Percentiles rank a stretch among this genome's conserved stretches.
Evolutionary conservation across 2,797 vertebrate genomes (phyloP).

Genomic region (Falco naumanni): DNA sequence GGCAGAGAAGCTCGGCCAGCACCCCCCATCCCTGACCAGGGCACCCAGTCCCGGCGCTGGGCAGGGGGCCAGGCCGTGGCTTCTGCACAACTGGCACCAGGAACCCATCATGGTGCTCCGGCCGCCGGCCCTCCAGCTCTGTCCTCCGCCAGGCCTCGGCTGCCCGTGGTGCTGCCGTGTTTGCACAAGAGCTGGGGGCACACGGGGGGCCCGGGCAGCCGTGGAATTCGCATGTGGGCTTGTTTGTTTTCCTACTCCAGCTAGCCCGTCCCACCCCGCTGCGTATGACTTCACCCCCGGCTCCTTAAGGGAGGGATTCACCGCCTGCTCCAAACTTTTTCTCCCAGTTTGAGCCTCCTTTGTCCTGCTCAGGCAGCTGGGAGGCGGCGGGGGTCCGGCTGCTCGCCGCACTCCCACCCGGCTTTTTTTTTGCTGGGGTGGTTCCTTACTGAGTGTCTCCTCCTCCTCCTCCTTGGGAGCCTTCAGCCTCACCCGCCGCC

Average conservation of each 20-base stretch:
- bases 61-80: not conserved
- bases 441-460: not conserved
- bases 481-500: not conserved
- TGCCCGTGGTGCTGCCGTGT: not conserved
- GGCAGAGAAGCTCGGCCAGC: not conserved
- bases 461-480: not conserved
- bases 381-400: not conserved
- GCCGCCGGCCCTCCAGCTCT: not conserved
- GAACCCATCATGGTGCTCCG: not conserved
- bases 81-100: not conserved
- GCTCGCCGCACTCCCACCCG: not conserved
- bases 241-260: conserved; percentile 2
- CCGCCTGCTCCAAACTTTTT: not conserved
- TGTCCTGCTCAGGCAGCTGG: not conserved
- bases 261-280: not conserved
- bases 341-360: not conserved
- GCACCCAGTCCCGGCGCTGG: not conserved
- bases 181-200: not conserved
- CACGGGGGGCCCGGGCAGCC: not conserved
- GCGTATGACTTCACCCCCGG: not conserved
- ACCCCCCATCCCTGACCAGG: not conserved
- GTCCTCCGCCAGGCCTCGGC: not conserved
- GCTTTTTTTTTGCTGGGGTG: not conserved
- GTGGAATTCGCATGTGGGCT: conserved; percentile 3
- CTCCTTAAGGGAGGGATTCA: conserved; percentile 21